A percentile compares a stretch with the other conserved stretches of the same genome.
phyloP scores from a whole-genome alignment of 2,797 vertebrate species.

The Otus scops region DNA sequence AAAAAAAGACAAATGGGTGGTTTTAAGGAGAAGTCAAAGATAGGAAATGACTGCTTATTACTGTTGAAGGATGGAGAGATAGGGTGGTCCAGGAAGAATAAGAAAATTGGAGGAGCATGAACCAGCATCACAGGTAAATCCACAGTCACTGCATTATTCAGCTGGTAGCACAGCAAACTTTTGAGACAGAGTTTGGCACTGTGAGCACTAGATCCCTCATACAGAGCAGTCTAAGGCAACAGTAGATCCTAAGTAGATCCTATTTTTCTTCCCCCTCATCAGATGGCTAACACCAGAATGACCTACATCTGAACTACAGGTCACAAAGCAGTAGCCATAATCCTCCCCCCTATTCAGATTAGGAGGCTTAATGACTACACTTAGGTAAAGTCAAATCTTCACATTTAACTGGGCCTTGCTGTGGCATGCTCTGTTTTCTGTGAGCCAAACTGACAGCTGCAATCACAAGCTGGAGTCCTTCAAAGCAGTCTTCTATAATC shows the following conservation, averaged over 20 bases:
- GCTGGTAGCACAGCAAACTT: neutral
- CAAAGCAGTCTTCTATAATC: neutral
- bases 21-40: neutral
- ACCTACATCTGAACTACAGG: neutral
- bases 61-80: neutral
- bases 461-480: neutral
- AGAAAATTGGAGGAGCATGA: neutral
- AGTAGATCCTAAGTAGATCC: neutral
- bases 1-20: neutral
- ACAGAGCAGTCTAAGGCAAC: neutral
- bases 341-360: neutral
- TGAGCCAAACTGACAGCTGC: neutral
- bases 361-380: neutral
- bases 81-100: neutral
- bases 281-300: neutral
- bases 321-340: neutral
- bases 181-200: neutral
- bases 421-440: neutral
- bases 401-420: neutral
- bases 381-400: neutral
- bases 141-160: neutral
- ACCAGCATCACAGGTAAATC: neutral
- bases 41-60: neutral
- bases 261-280: neutral
- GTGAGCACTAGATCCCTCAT: neutral